Evolutionary conservation across 2,113 vertebrate genomes (phyloP), one percentile per base, ranked within the genome.

Genomic region (Todiramphus chloris): DNA sequence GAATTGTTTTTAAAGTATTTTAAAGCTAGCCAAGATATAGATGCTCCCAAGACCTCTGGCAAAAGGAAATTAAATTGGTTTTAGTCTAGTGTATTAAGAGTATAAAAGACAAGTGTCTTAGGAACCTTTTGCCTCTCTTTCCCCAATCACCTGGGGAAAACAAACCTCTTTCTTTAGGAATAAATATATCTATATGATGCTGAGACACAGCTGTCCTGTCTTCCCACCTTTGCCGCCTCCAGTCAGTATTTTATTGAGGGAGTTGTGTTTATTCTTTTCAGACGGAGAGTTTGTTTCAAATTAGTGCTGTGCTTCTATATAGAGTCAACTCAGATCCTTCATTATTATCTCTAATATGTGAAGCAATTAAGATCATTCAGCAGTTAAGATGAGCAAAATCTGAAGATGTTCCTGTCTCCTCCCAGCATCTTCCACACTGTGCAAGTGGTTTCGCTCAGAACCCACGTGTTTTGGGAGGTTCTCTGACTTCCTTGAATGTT

Each of bases 1-100:
- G 58, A 86, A 89, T 94, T 93, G 83, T 12, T 92, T 90, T 83
- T 74, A 67, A 94, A 91, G 84, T 89, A 94, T 89, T 77, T 77
- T 92, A 72, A 96, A 84, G 69, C 60, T 78, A 84, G 56, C 93
- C 56, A 94, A 92, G 73, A 51, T 64, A 84, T 4, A 84, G 80
- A 75, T 89, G 60, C 43, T 87, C 64, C 87, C 17, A 74, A 89
- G 91, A 92, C 87, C 83, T 96, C 88, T 96, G 86, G 77, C 83
- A 91, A 92, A 89, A 83, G 86, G 13, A 67, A 74, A 91, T 78
- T 6, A 77, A 86, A 78, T 81, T 62, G n/a, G 70, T 94, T 84
- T 87, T 89, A 67, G 76, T 83, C 51, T 75, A 63, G 31, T 78
- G 28, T 84, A 79, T 96, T 89, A 94, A 91, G 68, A 87, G 51